Base-by-base conservation (phyloP, 2,888 invertebrate species). In the Agrilus biguttatus region DNA sequence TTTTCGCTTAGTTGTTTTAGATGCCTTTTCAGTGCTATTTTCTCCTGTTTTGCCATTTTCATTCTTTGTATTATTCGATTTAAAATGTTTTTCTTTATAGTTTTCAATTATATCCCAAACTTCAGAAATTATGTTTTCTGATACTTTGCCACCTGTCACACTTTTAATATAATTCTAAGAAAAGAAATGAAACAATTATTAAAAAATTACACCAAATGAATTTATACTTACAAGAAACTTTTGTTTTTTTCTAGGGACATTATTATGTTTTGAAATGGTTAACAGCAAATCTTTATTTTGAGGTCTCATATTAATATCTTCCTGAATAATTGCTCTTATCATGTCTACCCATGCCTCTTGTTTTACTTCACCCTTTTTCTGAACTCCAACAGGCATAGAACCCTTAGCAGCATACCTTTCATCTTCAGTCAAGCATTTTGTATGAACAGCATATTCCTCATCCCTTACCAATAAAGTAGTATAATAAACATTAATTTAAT, bases 341-440 rank as follows among this genome's bases (percentile, higher is more conserved):
- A 78, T 72, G 57, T 81, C 78, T 13, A 81, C 70, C 92, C 92
- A 93, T 39, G 75, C 75, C 56, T 80, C 81, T 62, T 93, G 93
- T 59, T 91, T 92, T 49, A 73, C 76, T 59, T 86, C 87, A 7
- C 90, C 90, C 65, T 89, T 90, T 58, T 87, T 86, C 43, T 78
- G 75, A 10, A 68, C 65, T 13, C 74, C 69, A 57, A 82, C 83
- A 5, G 79, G 71, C 17, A 77, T 74, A 59, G 79, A 86, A 36
- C 82, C 80, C 64, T 84, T 86, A 0, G 83, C 89, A 7, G 88
- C 83, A 61, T 96, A 96, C 53, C 91, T 81, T 63, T 92, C 81
- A 23, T 82, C 83, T 68, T 96, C 81, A 0, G 83, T 77, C 39
- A 92, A 73, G 65, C 92, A 93, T 67, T 87, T 85, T n/a, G 69